Evolutionary conservation across 2,113 vertebrate species (phyloP), one percentile per base, ranked within the genome.

Genomic region (Turdus rufiventris): DNA sequence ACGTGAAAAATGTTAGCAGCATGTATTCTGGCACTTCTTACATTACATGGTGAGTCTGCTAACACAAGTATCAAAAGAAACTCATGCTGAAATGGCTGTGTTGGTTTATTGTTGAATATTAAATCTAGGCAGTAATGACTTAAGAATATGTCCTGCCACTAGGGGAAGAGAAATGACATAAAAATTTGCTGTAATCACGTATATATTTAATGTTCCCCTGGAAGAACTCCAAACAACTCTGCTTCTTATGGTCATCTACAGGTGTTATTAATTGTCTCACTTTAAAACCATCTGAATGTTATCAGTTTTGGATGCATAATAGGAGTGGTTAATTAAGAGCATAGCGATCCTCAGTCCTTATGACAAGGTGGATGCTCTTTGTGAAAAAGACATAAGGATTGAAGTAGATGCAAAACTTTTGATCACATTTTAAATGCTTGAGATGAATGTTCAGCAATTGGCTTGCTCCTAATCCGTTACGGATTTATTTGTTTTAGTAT

Each of bases 1-100:
- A 80, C 23, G 14, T 93, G 67, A 93, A 95, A 96, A 95, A 91
- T 77, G 89, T 91, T 93, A 93, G 65, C 85, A 80, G 88, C 54
- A 6, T 71, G 81, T 93, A 80, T 95, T 88, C 87, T 93, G 71
- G 60, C 78, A 77, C 82, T 76, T 88, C 81, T 73, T 83, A n/a
- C 7, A 9, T 93, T 94, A 88, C 88, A 77, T 34, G 48, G 47
- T 91, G 94, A 94, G 74, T 60, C 67, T 31, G 31, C 81, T 91
- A 79, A 71, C 40, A 66, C 34, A 96, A 76, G 28, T 34, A 71
- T 91, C 40, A 94, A 83, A 88, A 88, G 42, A 84, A 91, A 74
- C 58, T 91, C 48, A 40, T 89, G 38, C 36, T 1, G 3, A 45
- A 60, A 84, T 68, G 61, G 43, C 54, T 79, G 8, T 1, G 14